Percentiles rank a stretch among this genome's conserved stretches.
Conservation (phyloP, 2,888 invertebrate species). For the Globia sparganii region DNA sequence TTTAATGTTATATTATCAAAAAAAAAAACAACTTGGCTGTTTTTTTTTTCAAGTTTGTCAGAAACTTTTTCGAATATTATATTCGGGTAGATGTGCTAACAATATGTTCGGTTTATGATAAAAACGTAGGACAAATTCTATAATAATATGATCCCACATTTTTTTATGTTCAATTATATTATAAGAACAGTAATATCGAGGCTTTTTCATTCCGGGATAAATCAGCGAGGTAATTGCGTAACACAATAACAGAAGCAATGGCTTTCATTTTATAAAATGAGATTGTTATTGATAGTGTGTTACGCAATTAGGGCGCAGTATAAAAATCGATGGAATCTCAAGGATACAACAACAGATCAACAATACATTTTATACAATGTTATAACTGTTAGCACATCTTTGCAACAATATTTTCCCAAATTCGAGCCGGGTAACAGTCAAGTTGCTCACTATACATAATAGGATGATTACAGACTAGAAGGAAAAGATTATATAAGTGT, state of each 20-base stretch:
- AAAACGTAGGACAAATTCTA: background rate
- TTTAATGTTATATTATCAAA: conserved; percentile 53
- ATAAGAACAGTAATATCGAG: background rate
- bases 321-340: background rate
- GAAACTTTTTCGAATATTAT: conserved; percentile 10
- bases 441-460: conserved; percentile 60
- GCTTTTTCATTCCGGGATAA: background rate
- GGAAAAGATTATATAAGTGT: conserved; percentile 69
- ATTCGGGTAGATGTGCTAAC: conserved; percentile 26
- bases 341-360: background rate
- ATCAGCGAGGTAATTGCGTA: background rate
- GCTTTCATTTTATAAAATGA: background rate
- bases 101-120: background rate
- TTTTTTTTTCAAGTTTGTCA: conserved; percentile 33
- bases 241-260: background rate
- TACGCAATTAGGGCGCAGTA: background rate
- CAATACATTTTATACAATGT: background rate
- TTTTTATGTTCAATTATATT: background rate
- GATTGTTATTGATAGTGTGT: background rate
- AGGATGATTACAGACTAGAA: conserved; percentile 77
- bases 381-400: conserved; percentile 38
- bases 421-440: conserved; percentile 62
- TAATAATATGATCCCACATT: background rate
- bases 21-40: conserved; percentile 60
- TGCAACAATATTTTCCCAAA: conserved; percentile 29